Percentiles rank a stretch among this genome's conserved stretches.
Evolutionary conservation across 2,888 invertebrate genomes (phyloP).

Genomic region (Gastracanthus pulcherrimus): DNA sequence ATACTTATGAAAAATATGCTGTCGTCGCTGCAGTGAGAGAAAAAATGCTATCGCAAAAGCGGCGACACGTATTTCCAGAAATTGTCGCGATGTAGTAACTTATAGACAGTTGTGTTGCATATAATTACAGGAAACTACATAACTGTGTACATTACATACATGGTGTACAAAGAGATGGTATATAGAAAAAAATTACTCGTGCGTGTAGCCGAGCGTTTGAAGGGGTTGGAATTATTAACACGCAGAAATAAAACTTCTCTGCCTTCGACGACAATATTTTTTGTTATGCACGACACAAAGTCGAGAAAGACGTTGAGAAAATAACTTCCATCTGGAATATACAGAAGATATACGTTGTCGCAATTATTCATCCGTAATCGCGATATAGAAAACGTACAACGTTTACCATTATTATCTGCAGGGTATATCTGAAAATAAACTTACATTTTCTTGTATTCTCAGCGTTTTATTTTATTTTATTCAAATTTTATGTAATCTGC

Average conservation of each 20-base stretch:
- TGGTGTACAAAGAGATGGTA: too few species aligned
- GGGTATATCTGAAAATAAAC: constrained; percentile 6
- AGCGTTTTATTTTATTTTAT: not conserved
- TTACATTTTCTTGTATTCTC: not conserved
- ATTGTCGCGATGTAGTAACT: not conserved
- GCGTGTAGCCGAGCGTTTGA: constrained; percentile 8
- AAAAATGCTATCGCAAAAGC: too few species aligned
- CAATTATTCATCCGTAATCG: constrained; percentile 37
- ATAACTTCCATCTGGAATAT: not conserved
- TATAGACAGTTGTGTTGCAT: not conserved
- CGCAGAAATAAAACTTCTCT: not conserved
- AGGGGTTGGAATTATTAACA: constrained; percentile 29
- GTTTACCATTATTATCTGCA: not conserved
- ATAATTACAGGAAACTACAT: not conserved
- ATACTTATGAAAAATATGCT: not conserved
- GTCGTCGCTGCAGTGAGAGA: not conserved
- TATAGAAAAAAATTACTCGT: constrained; percentile 32
- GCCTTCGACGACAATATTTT: not conserved
- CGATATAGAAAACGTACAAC: not conserved
- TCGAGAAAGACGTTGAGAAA: not conserved
- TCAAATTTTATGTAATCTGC: not conserved
- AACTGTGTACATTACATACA: not conserved
- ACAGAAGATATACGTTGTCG: constrained; percentile 15
- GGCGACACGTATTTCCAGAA: not conserved
- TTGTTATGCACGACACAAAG: constrained; percentile 11